phyloP scores from a whole-genome alignment of 1,140 invertebrate species.

The Goniozus legneri region DNA sequence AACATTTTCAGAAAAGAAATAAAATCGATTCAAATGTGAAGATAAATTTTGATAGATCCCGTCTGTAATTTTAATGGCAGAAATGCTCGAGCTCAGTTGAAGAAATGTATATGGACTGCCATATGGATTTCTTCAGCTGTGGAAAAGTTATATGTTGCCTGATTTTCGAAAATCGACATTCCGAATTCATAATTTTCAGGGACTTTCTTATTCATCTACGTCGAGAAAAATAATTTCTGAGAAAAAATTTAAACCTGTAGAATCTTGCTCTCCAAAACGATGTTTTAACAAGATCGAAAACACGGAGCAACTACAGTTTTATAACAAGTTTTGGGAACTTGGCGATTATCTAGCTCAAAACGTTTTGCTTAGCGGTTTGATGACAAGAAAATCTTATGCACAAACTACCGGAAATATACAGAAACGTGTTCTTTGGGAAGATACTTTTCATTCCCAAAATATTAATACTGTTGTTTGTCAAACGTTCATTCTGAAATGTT shows the following conservation, averaged over 20 bases:
- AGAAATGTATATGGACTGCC: too few relatives aligned
- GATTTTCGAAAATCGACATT: too few relatives aligned
- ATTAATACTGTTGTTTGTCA: neutral
- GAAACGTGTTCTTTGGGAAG: too few relatives aligned
- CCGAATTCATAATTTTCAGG: too few relatives aligned
- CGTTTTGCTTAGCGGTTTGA: neutral
- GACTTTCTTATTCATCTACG: too few relatives aligned
- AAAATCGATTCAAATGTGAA: too few relatives aligned
- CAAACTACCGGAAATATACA: neutral
- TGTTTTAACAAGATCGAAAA: neutral
- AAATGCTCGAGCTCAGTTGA: too few relatives aligned
- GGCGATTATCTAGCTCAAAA: neutral
- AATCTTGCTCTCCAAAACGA: neutral
- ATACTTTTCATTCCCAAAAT: neutral
- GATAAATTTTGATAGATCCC: too few relatives aligned
- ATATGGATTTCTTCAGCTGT: too few relatives aligned
- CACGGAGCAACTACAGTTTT: neutral
- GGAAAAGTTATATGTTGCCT: too few relatives aligned
- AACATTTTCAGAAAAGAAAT: too few relatives aligned
- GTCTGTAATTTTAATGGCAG: too few relatives aligned
- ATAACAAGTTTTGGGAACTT: neutral
- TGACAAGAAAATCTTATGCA: neutral
- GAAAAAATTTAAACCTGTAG: neutral
- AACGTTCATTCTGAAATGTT: neutral
- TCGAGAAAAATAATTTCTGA: neutral